Conservation (phyloP, 2,113 vertebrate genomes). For the Hypocryptadius cinnamomeus region DNA sequence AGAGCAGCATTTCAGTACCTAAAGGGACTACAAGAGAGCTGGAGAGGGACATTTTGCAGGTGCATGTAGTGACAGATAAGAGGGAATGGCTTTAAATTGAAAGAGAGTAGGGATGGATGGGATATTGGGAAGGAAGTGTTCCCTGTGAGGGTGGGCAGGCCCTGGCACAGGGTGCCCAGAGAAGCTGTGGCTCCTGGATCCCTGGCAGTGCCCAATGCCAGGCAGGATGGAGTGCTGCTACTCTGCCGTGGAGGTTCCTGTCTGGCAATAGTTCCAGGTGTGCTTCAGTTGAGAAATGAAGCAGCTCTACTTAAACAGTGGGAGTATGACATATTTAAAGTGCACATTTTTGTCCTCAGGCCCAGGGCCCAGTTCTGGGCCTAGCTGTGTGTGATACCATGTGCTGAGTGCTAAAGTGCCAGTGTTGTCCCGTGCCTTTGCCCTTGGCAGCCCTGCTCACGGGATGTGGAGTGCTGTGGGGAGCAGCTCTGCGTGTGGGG, state of each 20-base stretch:
- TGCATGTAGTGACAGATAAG: neutral
- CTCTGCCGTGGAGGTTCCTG: neutral
- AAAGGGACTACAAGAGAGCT: neutral
- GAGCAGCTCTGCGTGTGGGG: constrained; percentile 89
- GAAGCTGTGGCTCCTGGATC: neutral
- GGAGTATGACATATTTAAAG: neutral
- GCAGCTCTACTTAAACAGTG: neutral
- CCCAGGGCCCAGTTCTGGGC: fast-evolving
- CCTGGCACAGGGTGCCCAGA: neutral
- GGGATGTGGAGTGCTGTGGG: constrained; percentile 84
- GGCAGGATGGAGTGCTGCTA: neutral
- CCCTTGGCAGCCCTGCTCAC: constrained; percentile 73
- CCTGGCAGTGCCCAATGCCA: neutral
- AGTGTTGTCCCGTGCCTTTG: neutral
- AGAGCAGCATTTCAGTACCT: neutral
- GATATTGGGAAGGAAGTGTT: neutral
- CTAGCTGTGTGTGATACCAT: fast-evolving
- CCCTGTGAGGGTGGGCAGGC: neutral
- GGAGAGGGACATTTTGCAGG: neutral
- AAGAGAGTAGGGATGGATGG: neutral
- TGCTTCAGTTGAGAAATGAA: fast-evolving
- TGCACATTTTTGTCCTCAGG: fast-evolving
- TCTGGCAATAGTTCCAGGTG: fast-evolving
- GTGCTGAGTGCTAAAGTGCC: neutral
- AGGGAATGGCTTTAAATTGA: neutral